Evolutionary conservation across 2,113 vertebrate species (phyloP), one percentile per base, ranked within the genome.

Genomic region (Trochalopteron elliotii): DNA sequence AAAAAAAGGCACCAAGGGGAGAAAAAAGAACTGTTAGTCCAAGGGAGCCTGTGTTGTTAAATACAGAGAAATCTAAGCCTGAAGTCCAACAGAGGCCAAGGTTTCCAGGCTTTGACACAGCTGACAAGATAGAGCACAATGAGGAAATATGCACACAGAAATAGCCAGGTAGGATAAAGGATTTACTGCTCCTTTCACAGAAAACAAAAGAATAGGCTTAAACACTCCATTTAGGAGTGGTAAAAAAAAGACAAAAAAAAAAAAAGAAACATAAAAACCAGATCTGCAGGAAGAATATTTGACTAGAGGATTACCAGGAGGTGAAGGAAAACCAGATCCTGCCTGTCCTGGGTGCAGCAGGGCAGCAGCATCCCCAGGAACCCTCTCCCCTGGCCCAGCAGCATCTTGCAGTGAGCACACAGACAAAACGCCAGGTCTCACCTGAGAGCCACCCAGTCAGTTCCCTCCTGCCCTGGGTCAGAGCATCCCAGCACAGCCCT

Each of bases 121-220:
- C 88, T 74, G 85, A 96, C 90, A 96, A 96, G 92, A 88, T 69
- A 64, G 57, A 93, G 79, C 93, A 91, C 90, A 93, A 89, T 92
- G 92, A 87, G 92, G 93, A 96, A 96, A 95, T 75, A 70, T 20
- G 0, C 40, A 6, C 71, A 90, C 71, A 88, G 94, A 97, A 97
- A 96, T 89, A 95, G 83, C 92, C 88, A 93, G 90, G 79, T 90
- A 94, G 88, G 93, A 97, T 96, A 94, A 97, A 96, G 96, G 96
- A 96, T 90, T 97, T 96, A 96, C 83, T 92, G 90, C 88, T 80
- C 90, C 92, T 95, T 95, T 94, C 90, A 95, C 72, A 92, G 83
- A 69, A 94, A 86, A 96, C 83, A 96, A 96, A 96, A 96, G 90
- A 97, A 96, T 89, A 88, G 89, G 92, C 94, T 96, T 95, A 97